Base-by-base conservation (phyloP, 2,797 vertebrate species). In the Basileuterus tristriatus region DNA sequence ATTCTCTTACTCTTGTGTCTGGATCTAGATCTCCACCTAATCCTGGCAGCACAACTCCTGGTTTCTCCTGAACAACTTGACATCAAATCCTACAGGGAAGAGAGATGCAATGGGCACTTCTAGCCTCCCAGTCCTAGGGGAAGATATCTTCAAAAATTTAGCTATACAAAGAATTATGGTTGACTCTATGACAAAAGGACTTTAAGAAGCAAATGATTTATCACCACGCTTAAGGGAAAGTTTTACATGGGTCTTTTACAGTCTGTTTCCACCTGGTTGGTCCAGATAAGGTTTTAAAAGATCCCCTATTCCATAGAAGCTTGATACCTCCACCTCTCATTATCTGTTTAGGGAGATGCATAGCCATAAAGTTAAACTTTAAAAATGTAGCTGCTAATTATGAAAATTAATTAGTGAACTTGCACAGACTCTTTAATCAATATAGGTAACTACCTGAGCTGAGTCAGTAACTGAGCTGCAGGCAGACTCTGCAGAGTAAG, bases 231-330 rank as follows among this genome's bases (percentile, higher is more conserved):
- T 87, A 85, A 96, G 46, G 36, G 67, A 58, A 87, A 94, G 15
- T 87, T 96, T 97, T 97, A 94, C 72, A 86, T 52, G 71, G 89
- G 92, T 94, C 94, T 94, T 81, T 95, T 93, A 85, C 9, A 62
- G 92, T 95, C 53, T 92, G 70, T 96, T 96, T 95, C 90, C 89
- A 95, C 91, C 97, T 98, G 97, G 95, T 85, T 94, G 49, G 75
- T 85, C 93, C 89, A 96, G 97, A 97, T 98, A 98, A 98, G 85
- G 62, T 91, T 97, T 89, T 96, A 95, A 96, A 97, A 96, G 87
- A 93, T 95, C 49, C 49, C 20, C 65, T 95, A 91, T 97, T 88
- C 87, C 76, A 90, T n/a, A 91, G 94, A 95, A 95, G 69, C 77
- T 95, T 96, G 88, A 92, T 94, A 76, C 59, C 70, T 95, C 88